Percentiles rank a stretch among this genome's conserved stretches.
Evolutionary conservation across 1,140 invertebrate species (phyloP).

Genomic region (Coenobita brevimanus): DNA sequence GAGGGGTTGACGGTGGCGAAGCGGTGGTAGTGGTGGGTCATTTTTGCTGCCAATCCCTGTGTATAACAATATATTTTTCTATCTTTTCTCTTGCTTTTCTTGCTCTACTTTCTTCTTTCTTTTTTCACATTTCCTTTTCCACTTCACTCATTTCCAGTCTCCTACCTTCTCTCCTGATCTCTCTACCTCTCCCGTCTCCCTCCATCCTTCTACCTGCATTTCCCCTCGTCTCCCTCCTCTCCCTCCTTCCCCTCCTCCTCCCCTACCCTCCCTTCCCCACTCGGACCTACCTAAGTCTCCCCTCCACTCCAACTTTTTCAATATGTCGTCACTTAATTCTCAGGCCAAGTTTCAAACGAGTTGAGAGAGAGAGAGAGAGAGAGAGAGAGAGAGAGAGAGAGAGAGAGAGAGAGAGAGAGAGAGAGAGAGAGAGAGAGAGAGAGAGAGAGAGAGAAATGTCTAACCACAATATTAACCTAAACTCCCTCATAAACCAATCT

Average conservation of each 20-base stretch:
- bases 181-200: background rate
- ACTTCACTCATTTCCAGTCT: background rate
- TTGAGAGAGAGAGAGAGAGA: background rate
- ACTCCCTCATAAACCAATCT: too few relatives aligned
- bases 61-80: background rate
- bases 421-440: constrained; percentile 16
- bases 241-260: background rate
- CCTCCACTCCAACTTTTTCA: too few relatives aligned
- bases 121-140: background rate
- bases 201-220: background rate
- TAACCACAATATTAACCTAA: too few relatives aligned
- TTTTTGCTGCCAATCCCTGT: background rate
- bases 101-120: background rate
- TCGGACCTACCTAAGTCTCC: too few relatives aligned
- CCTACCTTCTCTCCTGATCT: background rate
- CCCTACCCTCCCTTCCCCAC: too few relatives aligned
- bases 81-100: background rate
- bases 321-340: too few relatives aligned
- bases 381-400: background rate
- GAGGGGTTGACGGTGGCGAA: too few relatives aligned
- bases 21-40: too few relatives aligned
- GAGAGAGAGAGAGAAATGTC: constrained; percentile 5
- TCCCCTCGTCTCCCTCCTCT: background rate
- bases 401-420: background rate
- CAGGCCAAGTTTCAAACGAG: too few relatives aligned